Evolutionary conservation across 2,797 vertebrate species (phyloP).

Genomic region (Tapirus indicus): DNA sequence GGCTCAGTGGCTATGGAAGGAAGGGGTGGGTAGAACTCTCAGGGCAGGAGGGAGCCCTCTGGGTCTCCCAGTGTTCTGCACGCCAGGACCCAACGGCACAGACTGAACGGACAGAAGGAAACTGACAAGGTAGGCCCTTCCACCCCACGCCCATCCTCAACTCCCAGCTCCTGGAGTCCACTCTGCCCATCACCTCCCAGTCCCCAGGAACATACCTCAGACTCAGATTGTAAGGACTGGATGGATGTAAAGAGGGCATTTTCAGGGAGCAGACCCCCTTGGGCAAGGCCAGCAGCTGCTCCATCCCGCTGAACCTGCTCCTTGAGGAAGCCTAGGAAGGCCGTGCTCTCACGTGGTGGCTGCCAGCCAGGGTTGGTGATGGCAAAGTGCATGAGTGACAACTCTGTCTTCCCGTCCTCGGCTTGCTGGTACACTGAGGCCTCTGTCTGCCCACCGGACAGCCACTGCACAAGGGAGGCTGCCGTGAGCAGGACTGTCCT

Average conservation of each 20-base stretch:
- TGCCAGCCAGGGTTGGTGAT: slow-evolving; percentile 99
- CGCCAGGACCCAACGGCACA: background rate
- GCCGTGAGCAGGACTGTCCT: background rate
- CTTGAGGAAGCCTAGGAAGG: slow-evolving; percentile 98
- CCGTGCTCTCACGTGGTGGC: slow-evolving; percentile 96
- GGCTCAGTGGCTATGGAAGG: slow-evolving; percentile 94
- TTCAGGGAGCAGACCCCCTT: slow-evolving; percentile 91
- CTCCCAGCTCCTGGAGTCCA: background rate
- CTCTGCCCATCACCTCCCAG: background rate
- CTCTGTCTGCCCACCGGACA: slow-evolving; percentile 97
- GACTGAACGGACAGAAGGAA: background rate
- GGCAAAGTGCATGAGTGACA: slow-evolving; percentile 99
- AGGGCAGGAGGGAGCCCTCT: background rate
- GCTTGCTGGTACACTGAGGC: slow-evolving; percentile 99
- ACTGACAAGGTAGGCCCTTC: background rate
- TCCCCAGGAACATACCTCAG: slow-evolving; percentile 90
- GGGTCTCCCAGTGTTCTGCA: background rate
- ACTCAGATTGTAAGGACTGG: slow-evolving; percentile 93
- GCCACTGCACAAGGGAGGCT: slow-evolving; percentile 91
- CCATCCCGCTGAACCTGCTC: slow-evolving; percentile 97
- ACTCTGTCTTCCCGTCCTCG: slow-evolving; percentile 97
- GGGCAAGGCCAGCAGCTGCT: slow-evolving; percentile 86
- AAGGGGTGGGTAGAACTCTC: background rate
- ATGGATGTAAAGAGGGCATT: slow-evolving; percentile 92
- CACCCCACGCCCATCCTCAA: background rate